Base-by-base conservation (phyloP, 2,113 vertebrate genomes). In the Clinocottus analis region DNA sequence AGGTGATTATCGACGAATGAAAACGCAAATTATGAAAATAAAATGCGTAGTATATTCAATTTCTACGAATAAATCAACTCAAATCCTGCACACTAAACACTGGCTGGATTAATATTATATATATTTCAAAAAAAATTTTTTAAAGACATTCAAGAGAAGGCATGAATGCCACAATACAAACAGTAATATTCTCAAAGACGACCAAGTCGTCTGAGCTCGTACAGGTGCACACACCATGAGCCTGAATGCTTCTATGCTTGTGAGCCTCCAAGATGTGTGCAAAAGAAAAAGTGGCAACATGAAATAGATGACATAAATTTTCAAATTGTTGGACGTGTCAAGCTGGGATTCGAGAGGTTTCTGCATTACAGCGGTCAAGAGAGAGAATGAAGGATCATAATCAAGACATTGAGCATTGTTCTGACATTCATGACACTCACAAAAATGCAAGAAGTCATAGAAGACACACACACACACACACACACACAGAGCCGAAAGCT, bases 401-500 rank as follows among this genome's bases (percentile, higher is more conserved):
- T 61, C 12, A 21, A 55, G n/a, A 45, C 10, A 41, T n/a, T n/a
- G n/a, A n/a, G 35, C 25, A 59, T 47, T 41, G 25, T 63, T 63
- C 17, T 51, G 45, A 12, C 9, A 66, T 23, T 65, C 14, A 25
- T 31, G 56, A 43, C 43, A 11, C 17, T 29, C 16, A 0, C 2
- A 12, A 7, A 23, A 29, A 74, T 35, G 17, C 11, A 25, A 56
- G 5, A 64, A 2, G 47, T 45, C 13, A 25, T 9, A 74, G 58
- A 47, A 64, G 59, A 75, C 8, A 43, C 23, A 58, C 23, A 61
- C 16, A 63, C n/a, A n/a, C n/a, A n/a, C n/a, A n/a, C n/a, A n/a
- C n/a, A n/a, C n/a, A 58, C 23, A 61, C 16, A 63, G 5, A 72
- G 55, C 47, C 53, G 49, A 14, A 80, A 83, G 66, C 63, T 62